These are phyloP conservation scores for Crypturellus tataupa DNA, from an alignment of 2,797 vertebrate species.

Conservation along the genomic window DNA sequence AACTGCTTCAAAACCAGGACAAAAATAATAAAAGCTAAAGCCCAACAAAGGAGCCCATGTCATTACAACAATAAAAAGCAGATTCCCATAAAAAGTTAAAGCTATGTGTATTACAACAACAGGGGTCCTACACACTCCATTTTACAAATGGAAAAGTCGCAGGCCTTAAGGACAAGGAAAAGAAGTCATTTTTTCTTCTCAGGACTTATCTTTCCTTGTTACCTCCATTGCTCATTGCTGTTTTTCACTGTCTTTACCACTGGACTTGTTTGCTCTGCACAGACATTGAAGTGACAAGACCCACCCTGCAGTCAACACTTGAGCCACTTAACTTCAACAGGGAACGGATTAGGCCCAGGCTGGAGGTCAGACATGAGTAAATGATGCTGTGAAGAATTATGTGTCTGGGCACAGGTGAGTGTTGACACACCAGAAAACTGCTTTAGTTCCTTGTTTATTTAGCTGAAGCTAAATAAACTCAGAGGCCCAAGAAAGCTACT, in stretches of 20 bases:
- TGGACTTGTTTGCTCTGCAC: neutral
- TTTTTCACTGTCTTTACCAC: neutral
- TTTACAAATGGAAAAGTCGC: neutral
- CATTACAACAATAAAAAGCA: neutral
- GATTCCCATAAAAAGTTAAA: neutral
- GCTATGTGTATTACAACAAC: neutral
- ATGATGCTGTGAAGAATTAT: neutral
- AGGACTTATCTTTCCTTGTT: neutral
- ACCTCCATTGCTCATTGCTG: neutral
- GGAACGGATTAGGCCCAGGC: neutral
- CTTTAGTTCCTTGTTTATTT: constrained; percentile 19
- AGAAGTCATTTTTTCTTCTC: neutral
- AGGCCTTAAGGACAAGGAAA: neutral
- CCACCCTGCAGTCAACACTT: neutral
- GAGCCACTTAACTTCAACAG: neutral
- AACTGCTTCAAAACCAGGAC: neutral
- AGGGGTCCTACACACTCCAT: neutral
- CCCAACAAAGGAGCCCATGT: neutral
- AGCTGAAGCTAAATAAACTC: constrained; percentile 20
- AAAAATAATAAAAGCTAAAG: constrained; percentile 12
- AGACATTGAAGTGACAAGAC: neutral
- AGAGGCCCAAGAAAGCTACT: neutral
- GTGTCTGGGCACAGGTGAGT: neutral
- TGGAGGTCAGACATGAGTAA: neutral
- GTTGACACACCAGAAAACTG: neutral